phyloP scores from a whole-genome alignment of 2,888 invertebrate species.

The Phytoseiulus persimilis region DNA sequence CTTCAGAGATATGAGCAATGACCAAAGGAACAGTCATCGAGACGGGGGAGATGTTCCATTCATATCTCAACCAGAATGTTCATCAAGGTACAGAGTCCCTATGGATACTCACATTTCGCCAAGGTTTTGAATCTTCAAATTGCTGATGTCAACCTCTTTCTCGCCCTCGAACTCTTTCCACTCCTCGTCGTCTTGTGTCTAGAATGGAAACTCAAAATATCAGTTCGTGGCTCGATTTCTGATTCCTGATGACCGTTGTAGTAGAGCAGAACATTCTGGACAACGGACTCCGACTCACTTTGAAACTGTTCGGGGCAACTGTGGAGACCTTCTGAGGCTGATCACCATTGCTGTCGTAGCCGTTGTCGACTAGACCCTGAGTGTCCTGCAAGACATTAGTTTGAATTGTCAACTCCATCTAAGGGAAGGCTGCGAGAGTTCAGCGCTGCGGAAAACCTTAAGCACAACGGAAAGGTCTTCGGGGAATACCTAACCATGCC shows the following conservation, averaged over 20 bases:
- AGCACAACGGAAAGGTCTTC: background rate
- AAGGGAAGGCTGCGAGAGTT: background rate
- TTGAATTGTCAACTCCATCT: background rate
- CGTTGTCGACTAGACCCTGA: background rate
- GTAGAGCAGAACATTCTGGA: no score
- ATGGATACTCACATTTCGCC: background rate
- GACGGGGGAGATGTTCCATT: no score
- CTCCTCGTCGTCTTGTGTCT: slow-evolving; percentile 12
- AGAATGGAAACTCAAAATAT: background rate
- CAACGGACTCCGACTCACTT: background rate
- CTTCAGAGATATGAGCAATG: no score
- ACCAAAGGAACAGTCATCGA: no score
- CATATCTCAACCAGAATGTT: no score
- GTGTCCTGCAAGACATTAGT: background rate
- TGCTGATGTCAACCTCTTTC: slow-evolving; percentile 18
- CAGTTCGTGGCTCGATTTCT: no score
- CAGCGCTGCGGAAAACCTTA: background rate
- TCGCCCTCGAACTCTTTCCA: slow-evolving; percentile 29
- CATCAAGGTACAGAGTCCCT: background rate
- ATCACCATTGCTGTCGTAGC: slow-evolving; percentile 35
- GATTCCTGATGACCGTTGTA: no score
- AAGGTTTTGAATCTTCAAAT: slow-evolving; percentile 21
- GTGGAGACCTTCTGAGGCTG: background rate
- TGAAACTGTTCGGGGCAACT: background rate
- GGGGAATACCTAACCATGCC: background rate